Percentiles rank a stretch among this genome's conserved stretches.
Conservation (phyloP, 2,113 vertebrate genomes). For the Atherinomorus stipes region DNA sequence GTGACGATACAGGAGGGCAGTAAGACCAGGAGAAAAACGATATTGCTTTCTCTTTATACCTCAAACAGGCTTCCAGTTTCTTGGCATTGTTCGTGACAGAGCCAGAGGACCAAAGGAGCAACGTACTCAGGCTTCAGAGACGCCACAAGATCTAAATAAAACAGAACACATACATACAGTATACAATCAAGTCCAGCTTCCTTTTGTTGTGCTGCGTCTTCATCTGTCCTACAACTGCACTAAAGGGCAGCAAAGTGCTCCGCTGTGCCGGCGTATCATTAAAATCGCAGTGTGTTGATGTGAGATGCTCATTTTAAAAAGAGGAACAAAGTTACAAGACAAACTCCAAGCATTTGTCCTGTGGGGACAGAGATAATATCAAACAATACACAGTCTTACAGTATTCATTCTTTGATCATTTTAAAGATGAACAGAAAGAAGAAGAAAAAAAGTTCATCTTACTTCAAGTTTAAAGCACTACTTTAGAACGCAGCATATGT, state of each 20-base stretch:
- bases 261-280: not conserved
- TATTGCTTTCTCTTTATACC: slow-evolving; percentile 78
- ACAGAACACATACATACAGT: slow-evolving; percentile 21
- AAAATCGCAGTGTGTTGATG: not conserved
- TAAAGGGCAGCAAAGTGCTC: not conserved
- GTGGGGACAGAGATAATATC: not conserved
- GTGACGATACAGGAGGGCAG: slow-evolving; percentile 4
- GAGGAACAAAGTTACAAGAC: not conserved
- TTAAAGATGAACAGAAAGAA: not conserved
- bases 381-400: not conserved
- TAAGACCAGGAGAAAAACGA: not conserved
- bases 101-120: slow-evolving; percentile 94
- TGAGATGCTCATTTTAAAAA: not conserved
- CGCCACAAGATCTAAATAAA: slow-evolving; percentile 86
- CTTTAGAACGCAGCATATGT: too few relatives aligned
- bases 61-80: slow-evolving; percentile 96
- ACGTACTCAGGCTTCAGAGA: slow-evolving; percentile 93
- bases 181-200: not conserved
- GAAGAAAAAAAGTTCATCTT: too few relatives aligned
- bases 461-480: too few relatives aligned
- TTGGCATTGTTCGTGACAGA: slow-evolving; percentile 93
- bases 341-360: slow-evolving; percentile 4
- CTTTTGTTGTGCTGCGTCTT: not conserved
- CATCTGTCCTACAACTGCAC: slow-evolving; percentile 10
- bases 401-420: not conserved